phyloP scores from a whole-genome alignment of 37 sponge, comb jelly and placozoan genomes.

The Aphrocallistes beatrix region DNA sequence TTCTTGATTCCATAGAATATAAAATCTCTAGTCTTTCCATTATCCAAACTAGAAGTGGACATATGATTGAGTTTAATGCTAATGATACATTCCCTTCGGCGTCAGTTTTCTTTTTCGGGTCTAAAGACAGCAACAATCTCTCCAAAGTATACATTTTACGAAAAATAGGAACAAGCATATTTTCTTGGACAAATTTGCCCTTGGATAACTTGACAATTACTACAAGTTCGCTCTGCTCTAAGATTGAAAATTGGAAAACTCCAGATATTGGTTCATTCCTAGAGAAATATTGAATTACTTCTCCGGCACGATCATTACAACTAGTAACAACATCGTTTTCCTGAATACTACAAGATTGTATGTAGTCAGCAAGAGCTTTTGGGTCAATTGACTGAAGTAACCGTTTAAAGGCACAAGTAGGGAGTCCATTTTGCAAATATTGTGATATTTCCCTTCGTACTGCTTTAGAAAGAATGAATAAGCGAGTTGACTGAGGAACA shows the following conservation, averaged over 20 bases:
- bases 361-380: no score
- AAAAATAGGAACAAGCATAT: background rate
- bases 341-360: no score
- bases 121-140: background rate
- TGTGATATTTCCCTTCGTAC: background rate
- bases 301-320: no score
- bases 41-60: background rate
- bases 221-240: background rate
- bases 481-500: background rate
- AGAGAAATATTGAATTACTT: no score
- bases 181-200: background rate
- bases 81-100: background rate
- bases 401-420: no score
- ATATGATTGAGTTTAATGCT: background rate
- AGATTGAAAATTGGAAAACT: background rate
- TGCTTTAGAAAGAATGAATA: background rate
- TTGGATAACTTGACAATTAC: background rate
- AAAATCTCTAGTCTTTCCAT: background rate
- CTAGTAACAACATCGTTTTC: no score
- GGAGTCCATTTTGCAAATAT: background rate
- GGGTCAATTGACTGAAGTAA: no score
- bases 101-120: background rate
- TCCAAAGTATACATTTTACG: background rate
- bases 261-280: background rate
- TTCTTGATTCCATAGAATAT: background rate